Conservation (phyloP, 2,113 vertebrate genomes). For the human (Homo sapiens) region GRCh38 chrX:20867001-20867500, state of each 20-base stretch:
- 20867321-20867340: background rate
- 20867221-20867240: constrained; percentile 10
- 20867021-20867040: background rate
- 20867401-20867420: constrained; percentile 22
- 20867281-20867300: constrained; percentile 23
- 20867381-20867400: background rate
- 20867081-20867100: constrained; percentile 49
- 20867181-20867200: constrained; percentile 36
- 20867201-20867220: constrained; percentile 39
- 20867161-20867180: background rate
- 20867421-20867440: background rate
- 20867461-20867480: background rate
- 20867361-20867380: background rate
- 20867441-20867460: background rate
- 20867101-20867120: background rate
- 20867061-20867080: constrained; percentile 22
- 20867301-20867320: background rate
- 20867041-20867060: constrained; percentile 38
- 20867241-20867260: background rate
- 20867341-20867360: constrained; percentile 14
- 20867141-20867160: constrained; percentile 13
- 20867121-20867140: constrained; percentile 34
- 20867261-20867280: constrained; percentile 27
- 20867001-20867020: constrained; percentile 13
- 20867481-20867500: background rate